Percentiles rank a stretch among this genome's conserved stretches.
Conservation (phyloP, 2,113 vertebrate species). For the Cromileptes altivelis region DNA sequence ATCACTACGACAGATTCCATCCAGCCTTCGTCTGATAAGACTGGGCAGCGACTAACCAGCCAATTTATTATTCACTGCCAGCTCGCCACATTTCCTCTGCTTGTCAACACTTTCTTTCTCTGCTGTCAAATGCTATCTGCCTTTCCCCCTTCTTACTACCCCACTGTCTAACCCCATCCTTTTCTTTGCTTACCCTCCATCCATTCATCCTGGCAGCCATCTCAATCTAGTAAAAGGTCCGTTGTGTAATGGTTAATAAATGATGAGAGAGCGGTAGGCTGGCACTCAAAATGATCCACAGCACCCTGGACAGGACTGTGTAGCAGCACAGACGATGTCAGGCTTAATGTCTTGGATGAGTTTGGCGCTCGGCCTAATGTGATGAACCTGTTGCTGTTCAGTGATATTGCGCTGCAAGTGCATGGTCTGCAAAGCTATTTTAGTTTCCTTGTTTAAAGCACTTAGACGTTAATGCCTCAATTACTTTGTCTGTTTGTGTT, state of each 20-base stretch:
- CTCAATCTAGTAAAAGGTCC: constrained; percentile 63
- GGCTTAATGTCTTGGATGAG: constrained; percentile 57
- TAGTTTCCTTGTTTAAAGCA: constrained; percentile 30
- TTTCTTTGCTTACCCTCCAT: constrained; percentile 12
- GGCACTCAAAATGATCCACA: constrained; percentile 48
- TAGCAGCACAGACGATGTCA: constrained; percentile 42
- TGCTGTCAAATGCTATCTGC: constrained; percentile 47
- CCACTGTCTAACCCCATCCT: constrained; percentile 23
- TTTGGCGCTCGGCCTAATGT: constrained; percentile 57
- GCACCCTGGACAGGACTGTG: constrained; percentile 45
- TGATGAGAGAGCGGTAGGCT: constrained; percentile 55
- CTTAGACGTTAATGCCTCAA: constrained; percentile 4
- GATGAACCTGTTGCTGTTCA: constrained; percentile 65
- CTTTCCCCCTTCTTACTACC: constrained; percentile 13
- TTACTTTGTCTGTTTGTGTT: constrained; percentile 17
- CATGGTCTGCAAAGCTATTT: constrained; percentile 12
- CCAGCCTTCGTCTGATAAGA: constrained; percentile 54
- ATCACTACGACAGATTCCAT: constrained; percentile 62
- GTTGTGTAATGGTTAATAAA: constrained; percentile 73
- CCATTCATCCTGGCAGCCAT: constrained; percentile 43
- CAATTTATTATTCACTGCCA: constrained; percentile 70
- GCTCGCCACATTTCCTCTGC: constrained; percentile 45
- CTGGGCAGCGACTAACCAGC: constrained; percentile 54
- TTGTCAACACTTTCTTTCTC: constrained; percentile 57
- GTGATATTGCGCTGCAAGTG: constrained; percentile 12